A percentile compares a stretch with the other conserved stretches of the same genome.
Evolutionary conservation across 37 sponge, comb jelly and placozoan genomes (phyloP).

Genomic region (Mnemiopsis leidyi): DNA sequence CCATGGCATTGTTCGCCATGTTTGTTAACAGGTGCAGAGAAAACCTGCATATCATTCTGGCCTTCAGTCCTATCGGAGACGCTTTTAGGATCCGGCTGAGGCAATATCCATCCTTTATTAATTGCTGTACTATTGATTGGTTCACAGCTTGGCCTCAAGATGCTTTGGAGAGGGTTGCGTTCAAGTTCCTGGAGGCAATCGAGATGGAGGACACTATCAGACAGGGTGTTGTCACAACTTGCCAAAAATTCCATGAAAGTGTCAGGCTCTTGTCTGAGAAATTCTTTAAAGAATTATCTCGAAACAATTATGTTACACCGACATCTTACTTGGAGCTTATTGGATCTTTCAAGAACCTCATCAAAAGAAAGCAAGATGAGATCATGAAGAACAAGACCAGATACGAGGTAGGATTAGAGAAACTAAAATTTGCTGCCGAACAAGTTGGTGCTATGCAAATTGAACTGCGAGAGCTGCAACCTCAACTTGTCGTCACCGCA

Average conservation of each 20-base stretch:
- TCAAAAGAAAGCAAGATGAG: conserved; percentile 81
- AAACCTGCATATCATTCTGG: conserved; percentile 95
- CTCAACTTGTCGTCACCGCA: conserved; percentile 84
- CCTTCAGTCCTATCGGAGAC: conserved; percentile 98
- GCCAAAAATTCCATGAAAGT: conserved; percentile 94
- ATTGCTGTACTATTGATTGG: conserved; percentile 99
- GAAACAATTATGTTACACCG: conserved; percentile 97
- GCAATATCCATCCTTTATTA: conserved; percentile 99
- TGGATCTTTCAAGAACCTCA: conserved; percentile 89
- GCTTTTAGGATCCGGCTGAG: conserved; percentile 92
- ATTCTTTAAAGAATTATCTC: conserved; percentile 74
- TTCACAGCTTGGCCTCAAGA: conserved; percentile 74
- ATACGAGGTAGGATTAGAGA: conserved; percentile 93
- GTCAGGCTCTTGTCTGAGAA: conserved; percentile 78
- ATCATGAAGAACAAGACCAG: conserved; percentile 85
- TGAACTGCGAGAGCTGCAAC: conserved; percentile 96
- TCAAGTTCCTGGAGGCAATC: conserved; percentile 95
- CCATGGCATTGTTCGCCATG: conserved; percentile 89
- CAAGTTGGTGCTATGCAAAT: conserved; percentile 97
- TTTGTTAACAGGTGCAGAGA: conserved; percentile 93
- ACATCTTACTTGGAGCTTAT: conserved; percentile 98
- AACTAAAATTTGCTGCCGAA: conserved; percentile 93
- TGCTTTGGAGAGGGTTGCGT: conserved; percentile 82
- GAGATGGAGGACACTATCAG: conserved; percentile 81
- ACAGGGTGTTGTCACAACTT: conserved; percentile 75